Conservation (phyloP, 2,113 vertebrate genomes). For the Hemiprocne comata region DNA sequence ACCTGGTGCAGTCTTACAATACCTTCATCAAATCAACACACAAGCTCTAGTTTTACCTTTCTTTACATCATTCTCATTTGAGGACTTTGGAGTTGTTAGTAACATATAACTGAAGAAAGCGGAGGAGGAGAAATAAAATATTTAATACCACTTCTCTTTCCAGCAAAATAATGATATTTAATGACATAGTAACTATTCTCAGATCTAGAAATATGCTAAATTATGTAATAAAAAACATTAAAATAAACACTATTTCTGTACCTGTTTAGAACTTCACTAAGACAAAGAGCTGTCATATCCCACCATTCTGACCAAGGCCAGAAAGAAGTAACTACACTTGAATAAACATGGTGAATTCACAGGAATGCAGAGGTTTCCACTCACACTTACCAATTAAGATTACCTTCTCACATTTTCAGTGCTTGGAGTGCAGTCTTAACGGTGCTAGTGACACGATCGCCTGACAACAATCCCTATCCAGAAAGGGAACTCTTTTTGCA, state of each 20-base stretch:
- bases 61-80: neutral
- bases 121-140: neutral
- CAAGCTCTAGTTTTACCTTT: neutral
- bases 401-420: neutral
- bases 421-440: neutral
- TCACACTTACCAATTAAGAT: neutral
- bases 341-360: neutral
- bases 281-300: neutral
- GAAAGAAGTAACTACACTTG: neutral
- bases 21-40: neutral
- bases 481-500: neutral
- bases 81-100: neutral
- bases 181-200: neutral
- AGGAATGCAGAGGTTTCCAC: neutral
- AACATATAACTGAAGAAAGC: neutral
- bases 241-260: neutral
- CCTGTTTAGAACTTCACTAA: neutral
- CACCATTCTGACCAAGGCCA: neutral
- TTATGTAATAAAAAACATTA: neutral
- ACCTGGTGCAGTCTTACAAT: neutral
- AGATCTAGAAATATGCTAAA: neutral
- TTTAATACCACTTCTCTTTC: neutral
- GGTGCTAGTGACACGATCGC: neutral
- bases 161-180: neutral
- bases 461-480: neutral